Evolutionary conservation across 2,888 invertebrate genomes (phyloP).

Genomic region (Dolichopus griseipennis): DNA sequence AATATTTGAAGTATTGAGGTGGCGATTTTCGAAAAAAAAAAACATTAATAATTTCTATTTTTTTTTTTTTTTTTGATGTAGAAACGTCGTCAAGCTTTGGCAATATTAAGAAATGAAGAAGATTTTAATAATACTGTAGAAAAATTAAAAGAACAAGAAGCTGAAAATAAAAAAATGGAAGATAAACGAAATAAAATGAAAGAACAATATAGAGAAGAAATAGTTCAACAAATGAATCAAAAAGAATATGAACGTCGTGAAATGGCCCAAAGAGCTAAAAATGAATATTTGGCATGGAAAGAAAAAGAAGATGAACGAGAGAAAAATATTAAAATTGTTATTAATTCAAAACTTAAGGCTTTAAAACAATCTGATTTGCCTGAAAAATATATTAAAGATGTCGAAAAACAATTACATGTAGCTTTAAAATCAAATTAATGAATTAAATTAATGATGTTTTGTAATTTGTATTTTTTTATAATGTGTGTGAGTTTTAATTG

Average conservation of each 20-base stretch:
- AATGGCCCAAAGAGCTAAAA: conserved; percentile 30
- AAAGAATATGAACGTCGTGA: conserved; percentile 36
- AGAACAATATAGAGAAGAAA: conserved; percentile 36
- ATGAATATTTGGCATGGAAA: conserved; percentile 34
- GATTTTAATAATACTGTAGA: conserved; percentile 36
- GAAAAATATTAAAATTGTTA: conserved; percentile 37
- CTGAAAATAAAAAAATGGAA: conserved; percentile 31
- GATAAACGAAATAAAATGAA: conserved; percentile 29
- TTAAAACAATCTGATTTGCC: conserved; percentile 42
- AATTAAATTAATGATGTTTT: background rate
- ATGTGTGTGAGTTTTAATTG: background rate
- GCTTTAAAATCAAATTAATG: conserved; percentile 15
- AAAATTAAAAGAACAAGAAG: conserved; percentile 36
- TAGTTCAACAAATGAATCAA: conserved; percentile 39
- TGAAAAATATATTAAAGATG: conserved; percentile 41
- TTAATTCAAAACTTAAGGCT: conserved; percentile 35
- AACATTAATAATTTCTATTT: background rate
- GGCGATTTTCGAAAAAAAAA: too few relatives aligned
- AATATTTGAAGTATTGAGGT: too few relatives aligned
- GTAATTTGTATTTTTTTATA: background rate
- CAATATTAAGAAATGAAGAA: conserved; percentile 38
- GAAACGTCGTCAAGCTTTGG: conserved; percentile 36
- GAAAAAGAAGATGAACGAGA: conserved; percentile 37
- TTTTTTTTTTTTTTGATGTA: conserved; percentile 12
- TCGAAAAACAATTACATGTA: conserved; percentile 30